Conservation (phyloP, 1,140 invertebrate genomes). For the Hylyphantes graminicola region DNA sequence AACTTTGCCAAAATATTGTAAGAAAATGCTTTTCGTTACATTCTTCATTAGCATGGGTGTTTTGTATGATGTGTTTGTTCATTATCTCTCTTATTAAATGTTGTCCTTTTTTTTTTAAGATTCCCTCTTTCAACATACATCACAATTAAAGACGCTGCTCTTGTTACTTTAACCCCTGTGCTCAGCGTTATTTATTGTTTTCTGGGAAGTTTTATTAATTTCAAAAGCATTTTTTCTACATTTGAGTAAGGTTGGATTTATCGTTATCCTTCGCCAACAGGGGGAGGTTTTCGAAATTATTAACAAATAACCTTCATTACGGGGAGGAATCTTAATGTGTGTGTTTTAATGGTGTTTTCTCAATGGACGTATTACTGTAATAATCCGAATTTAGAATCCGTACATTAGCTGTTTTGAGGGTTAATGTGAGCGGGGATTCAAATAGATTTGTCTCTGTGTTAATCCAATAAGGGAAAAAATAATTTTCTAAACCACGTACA, state of each 20-base stretch:
- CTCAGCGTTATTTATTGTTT: constrained; percentile 45
- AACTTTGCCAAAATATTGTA: too few species aligned
- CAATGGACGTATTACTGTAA: too few species aligned
- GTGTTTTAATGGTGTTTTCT: too few species aligned
- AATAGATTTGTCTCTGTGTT: too few species aligned
- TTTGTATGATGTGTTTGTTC: constrained; percentile 43
- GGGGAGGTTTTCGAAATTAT: constrained; percentile 12
- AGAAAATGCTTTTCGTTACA: constrained; percentile 30
- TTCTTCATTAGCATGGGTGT: constrained; percentile 47
- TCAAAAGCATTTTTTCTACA: not conserved
- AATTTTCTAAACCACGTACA: too few species aligned
- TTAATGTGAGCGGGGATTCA: too few species aligned
- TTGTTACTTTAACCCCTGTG: constrained; percentile 11
- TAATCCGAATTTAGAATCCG: too few species aligned
- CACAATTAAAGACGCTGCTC: constrained; percentile 42
- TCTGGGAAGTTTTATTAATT: not conserved
- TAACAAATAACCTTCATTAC: constrained; percentile 7
- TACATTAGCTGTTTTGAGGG: too few species aligned
- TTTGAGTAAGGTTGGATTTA: too few species aligned
- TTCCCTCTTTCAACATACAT: constrained; percentile 15
- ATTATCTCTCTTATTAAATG: constrained; percentile 53
- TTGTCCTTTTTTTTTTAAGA: constrained; percentile 17
- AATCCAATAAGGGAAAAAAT: too few species aligned
- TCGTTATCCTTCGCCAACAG: too few species aligned
- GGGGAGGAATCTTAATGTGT: too few species aligned